Percentiles rank a stretch among this genome's conserved stretches.
Conservation (phyloP, 1,140 invertebrate species). For the Euglossa dilemma region DNA sequence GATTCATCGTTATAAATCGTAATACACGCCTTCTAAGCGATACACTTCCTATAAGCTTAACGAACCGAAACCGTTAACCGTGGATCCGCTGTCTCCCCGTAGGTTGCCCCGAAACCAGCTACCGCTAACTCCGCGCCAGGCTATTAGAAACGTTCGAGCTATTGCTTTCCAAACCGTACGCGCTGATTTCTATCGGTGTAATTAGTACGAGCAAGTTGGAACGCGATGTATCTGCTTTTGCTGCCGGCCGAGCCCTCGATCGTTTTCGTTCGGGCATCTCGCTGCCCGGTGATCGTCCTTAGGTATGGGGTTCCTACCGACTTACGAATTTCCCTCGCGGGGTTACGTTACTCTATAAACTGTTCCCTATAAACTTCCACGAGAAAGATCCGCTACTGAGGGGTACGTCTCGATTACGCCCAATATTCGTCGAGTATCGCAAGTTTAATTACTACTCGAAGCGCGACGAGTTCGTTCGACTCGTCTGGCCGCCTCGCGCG, state of each 20-base stretch:
- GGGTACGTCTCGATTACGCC: not conserved
- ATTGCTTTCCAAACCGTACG: constrained; percentile 40
- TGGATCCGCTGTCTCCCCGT: constrained; percentile 45
- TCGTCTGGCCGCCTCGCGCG: too few relatives aligned
- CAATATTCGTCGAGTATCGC: not conserved
- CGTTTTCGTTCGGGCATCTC: not conserved
- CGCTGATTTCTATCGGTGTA: constrained; percentile 25
- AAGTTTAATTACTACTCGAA: not conserved
- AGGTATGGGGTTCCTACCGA: too few relatives aligned
- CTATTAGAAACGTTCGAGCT: constrained; percentile 8
- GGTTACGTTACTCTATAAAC: not conserved
- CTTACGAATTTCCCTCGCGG: not conserved
- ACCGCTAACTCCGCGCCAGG: constrained; percentile 6
- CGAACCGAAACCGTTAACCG: constrained; percentile 60
- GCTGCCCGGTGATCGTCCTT: not conserved
- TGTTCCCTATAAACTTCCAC: not conserved
- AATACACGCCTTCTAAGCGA: constrained; percentile 64
- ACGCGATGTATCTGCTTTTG: not conserved
- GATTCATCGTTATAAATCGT: constrained; percentile 58
- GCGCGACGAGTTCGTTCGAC: not conserved
- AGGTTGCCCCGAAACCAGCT: constrained; percentile 46
- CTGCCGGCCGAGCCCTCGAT: not conserved
- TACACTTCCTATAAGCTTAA: constrained; percentile 62
- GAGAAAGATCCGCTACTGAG: not conserved
- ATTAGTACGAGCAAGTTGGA: constrained; percentile 20